Base-by-base conservation (phyloP, 2,113 vertebrate genomes). In the Ceyx margarethae region DNA sequence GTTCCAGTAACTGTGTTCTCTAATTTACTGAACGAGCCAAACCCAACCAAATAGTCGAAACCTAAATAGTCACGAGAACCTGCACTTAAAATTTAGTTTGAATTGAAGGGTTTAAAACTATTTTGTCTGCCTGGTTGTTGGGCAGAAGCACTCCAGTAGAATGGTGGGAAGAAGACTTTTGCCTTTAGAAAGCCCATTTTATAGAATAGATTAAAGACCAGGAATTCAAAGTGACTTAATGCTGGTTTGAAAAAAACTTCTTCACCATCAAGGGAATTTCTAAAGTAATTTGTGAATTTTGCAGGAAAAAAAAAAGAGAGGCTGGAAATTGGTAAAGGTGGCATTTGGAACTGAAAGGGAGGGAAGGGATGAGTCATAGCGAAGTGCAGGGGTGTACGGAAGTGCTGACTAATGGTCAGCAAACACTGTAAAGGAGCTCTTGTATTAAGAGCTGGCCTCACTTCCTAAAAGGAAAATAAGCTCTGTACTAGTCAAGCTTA, bases 401-500 rank as follows among this genome's bases (percentile, higher is more conserved):
- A 92, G 72, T 94, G 79, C 94, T 95, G 90, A 95, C 87, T 95
- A 80, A 92, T 69, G 64, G 50, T 87, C 54, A 69, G 67, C 89
- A 92, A 95, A 95, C 79, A 80, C 22, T 85, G 18, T n/a, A 17
- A 62, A 13, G 20, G 45, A 75, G 48, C 12, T 81, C 43, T 71
- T 81, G 11, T 60, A 31, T 69, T 87, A 46, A 51, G 22, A 85
- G 40, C 31, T 87, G 78, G 71, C 57, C 31, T 82, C n/a, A 35
- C 12, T 94, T 94, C 71, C 85, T 80, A 23, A 82, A 81, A 69
- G 50, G 57, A 89, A 91, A 91, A 89, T 57, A 85, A 84, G 69
- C 26, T 43, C 73, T 33, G 0, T 54, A 29, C 31, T 81, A 11
- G 33, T 56, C 37, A 77, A 76, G 21, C 12, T 6, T 53, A 26